phyloP scores from a whole-genome alignment of 1,140 invertebrate species.

The Hermatobates lingyangjiaoensis region DNA sequence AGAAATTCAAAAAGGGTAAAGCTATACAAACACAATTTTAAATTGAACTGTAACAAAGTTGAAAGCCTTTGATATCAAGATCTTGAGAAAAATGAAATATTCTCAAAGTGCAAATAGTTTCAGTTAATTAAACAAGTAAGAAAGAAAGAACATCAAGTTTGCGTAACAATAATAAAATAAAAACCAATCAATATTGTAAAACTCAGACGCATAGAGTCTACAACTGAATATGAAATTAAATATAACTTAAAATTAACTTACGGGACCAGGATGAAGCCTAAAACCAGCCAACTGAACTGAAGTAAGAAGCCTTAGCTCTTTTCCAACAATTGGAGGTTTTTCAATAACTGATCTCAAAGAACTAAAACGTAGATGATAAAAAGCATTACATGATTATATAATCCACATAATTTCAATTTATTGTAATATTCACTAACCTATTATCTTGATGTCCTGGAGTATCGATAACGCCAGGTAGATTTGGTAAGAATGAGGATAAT shows the following conservation, averaged over 20 bases:
- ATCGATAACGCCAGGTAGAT: conserved; percentile 85
- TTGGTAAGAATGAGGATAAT: conserved; percentile 82
- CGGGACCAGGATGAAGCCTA: conserved; percentile 83
- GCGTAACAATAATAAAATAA: background rate
- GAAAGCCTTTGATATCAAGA: too few species aligned
- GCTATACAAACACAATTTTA: too few species aligned
- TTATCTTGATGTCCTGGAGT: conserved; percentile 56
- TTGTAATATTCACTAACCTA: too few species aligned
- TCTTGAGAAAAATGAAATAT: too few species aligned
- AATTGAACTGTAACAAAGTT: too few species aligned
- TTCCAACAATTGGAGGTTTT: conserved; percentile 88
- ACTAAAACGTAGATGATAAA: conserved; percentile 29
- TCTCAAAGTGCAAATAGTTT: too few species aligned
- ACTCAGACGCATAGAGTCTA: too few species aligned
- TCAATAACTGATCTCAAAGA: conserved; percentile 87
- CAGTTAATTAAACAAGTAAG: too few species aligned
- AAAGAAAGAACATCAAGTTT: background rate
- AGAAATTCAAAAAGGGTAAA: too few species aligned
- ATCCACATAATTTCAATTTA: conserved; percentile 10
- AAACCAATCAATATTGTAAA: too few species aligned
- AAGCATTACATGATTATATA: conserved; percentile 4
- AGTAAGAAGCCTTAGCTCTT: conserved; percentile 75
- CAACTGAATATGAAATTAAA: too few species aligned
- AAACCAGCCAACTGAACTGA: conserved; percentile 83
- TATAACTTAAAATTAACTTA: conserved; percentile 32